A percentile compares a stretch with the other conserved stretches of the same genome.
Evolutionary conservation across 2,797 vertebrate genomes (phyloP).

Genomic region (Ctenosaura bakeri): DNA sequence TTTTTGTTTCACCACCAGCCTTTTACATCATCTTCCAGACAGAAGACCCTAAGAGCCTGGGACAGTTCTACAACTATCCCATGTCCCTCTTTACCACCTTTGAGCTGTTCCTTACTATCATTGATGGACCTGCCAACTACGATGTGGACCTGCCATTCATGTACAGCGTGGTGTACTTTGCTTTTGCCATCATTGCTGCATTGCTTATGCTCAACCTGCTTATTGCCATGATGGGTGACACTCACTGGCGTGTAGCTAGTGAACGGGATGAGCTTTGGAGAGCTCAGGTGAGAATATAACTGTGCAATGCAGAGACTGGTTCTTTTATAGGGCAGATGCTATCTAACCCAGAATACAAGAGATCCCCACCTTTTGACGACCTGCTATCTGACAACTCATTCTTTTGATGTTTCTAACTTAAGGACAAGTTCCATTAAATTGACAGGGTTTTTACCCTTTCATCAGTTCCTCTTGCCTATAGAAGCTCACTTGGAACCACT

Average conservation of each 20-base stretch:
- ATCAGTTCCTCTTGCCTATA: too few relatives aligned
- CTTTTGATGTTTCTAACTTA: too few relatives aligned
- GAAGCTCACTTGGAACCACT: too few relatives aligned
- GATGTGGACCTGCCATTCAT: constrained; percentile 81
- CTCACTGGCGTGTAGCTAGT: constrained; percentile 83
- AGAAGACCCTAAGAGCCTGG: constrained; percentile 77
- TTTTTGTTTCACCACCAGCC: constrained; percentile 64
- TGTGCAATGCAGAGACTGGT: background rate
- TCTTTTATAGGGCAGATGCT: background rate
- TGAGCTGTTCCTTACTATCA: constrained; percentile 84
- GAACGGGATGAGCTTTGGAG: constrained; percentile 85
- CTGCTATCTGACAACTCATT: too few relatives aligned
- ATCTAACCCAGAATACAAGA: too few relatives aligned
- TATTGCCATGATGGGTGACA: constrained; percentile 87
- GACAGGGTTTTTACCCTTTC: too few relatives aligned
- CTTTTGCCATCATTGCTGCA: constrained; percentile 82
- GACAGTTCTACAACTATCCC: constrained; percentile 81
- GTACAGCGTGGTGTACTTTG: constrained; percentile 79
- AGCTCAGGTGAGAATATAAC: constrained; percentile 77
- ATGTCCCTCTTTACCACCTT: constrained; percentile 84
- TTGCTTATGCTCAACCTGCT: constrained; percentile 86
- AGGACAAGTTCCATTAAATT: too few relatives aligned
- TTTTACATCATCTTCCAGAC: constrained; percentile 86
- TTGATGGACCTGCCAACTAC: constrained; percentile 84
- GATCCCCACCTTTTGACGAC: too few relatives aligned